phyloP scores from a whole-genome alignment of 1,140 invertebrate genomes.

The Andrena cerasifolii region DNA sequence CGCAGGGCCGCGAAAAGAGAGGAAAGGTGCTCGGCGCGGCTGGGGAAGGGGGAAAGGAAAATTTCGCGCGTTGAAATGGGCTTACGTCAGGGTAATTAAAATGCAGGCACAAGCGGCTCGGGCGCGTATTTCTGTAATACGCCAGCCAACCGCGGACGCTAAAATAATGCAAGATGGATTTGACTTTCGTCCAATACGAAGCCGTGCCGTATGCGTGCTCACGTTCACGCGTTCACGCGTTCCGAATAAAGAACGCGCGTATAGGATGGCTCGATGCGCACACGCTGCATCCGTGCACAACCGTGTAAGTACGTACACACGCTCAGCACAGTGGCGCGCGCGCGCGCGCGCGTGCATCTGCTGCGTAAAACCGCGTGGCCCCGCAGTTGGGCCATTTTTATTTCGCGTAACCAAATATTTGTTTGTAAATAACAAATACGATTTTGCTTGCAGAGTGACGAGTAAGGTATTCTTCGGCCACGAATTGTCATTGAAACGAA shows the following conservation, averaged over 20 bases:
- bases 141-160: conserved; percentile 17
- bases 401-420: too few relatives aligned
- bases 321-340: background rate
- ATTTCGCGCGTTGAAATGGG: background rate
- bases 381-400: too few relatives aligned
- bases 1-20: too few relatives aligned
- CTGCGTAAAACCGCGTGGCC: background rate
- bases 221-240: conserved; percentile 55
- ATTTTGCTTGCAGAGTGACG: too few relatives aligned
- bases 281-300: conserved; percentile 6
- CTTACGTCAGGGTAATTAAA: conserved; percentile 48
- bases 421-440: too few relatives aligned
- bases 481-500: too few relatives aligned
- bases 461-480: too few relatives aligned
- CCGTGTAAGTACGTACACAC: background rate
- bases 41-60: background rate
- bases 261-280: conserved; percentile 16
- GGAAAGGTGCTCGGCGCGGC: too few relatives aligned
- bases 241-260: conserved; percentile 59
- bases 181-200: conserved; percentile 48
- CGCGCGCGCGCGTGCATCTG: background rate
- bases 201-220: conserved; percentile 44
- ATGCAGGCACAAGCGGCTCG: conserved; percentile 37
- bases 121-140: conserved; percentile 49
- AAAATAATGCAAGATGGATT: conserved; percentile 57